Base-by-base conservation (phyloP, 2,888 invertebrate genomes). In the Microchrysa polita region DNA sequence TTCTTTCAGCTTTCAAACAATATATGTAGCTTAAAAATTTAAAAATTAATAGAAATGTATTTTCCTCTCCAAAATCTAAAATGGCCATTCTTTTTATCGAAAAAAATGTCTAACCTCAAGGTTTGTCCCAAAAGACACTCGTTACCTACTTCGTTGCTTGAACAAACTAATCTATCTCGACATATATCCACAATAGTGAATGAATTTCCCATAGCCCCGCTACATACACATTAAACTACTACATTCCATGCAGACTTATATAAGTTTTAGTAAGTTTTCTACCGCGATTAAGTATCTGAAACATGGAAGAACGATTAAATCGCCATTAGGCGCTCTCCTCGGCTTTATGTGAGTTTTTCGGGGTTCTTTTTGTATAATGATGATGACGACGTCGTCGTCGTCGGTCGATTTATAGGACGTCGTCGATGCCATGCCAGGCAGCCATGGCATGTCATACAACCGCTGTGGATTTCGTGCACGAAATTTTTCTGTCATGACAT, bases 321-420 rank as follows among this genome's bases (percentile, higher is more conserved):
- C 82, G 83, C 82, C 83, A 84, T 84, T 84, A 84, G 83, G 83
- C 83, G 83, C n/a, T n/a, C n/a, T n/a, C n/a, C 83, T 83, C 83
- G 83, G 27, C 83, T 83, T 83, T 80, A 79, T 81, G 59, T 55
- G 53, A 69, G 48, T 75, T 73, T 73, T 73, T 69, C 34, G 61
- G 27, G 61, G 61, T 73, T 53, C 67, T 63, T 61, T 75, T 76
- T 71, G 75, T 73, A 75, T 76, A 73, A 76, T 76, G 76, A 76
- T 76, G 76, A 76, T 76, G 27, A 34, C 27, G n/a, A n/a, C n/a
- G n/a, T n/a, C n/a, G n/a, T n/a, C n/a, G n/a, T n/a, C n/a, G n/a
- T n/a, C n/a, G n/a, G n/a, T n/a, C n/a, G n/a, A n/a, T n/a, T n/a
- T 34, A 34, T 34, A 34, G 27, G 27, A 34, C 27, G 27, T 5